phyloP scores from a whole-genome alignment of 2,113 vertebrate genomes.

The Gulo gulo region DNA sequence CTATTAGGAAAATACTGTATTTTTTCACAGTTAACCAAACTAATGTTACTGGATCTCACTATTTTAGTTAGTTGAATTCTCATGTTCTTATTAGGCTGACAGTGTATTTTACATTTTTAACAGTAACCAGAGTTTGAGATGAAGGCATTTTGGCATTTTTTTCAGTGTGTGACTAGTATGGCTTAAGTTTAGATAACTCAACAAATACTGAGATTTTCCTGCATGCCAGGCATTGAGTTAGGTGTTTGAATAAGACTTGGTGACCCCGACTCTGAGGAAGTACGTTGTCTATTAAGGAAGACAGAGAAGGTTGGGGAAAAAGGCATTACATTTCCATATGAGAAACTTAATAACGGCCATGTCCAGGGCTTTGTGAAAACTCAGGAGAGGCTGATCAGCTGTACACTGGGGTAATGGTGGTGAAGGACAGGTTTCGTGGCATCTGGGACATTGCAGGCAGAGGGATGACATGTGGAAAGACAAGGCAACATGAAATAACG shows the following conservation, averaged over 20 bases:
- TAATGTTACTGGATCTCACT: neutral
- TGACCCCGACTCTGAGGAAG: neutral
- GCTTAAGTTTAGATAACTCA: neutral
- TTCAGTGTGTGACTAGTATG: neutral
- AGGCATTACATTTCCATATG: neutral
- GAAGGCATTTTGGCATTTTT: neutral
- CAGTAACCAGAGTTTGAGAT: neutral
- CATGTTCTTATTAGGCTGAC: neutral
- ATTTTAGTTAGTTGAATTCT: neutral
- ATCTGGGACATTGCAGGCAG: neutral
- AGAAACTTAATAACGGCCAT: neutral
- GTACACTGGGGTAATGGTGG: neutral
- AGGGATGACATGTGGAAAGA: neutral
- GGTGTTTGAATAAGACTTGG: neutral
- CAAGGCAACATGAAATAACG: neutral
- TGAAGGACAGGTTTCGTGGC: neutral
- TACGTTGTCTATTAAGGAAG: neutral
- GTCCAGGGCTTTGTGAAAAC: neutral
- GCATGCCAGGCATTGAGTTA: neutral
- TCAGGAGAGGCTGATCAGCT: neutral
- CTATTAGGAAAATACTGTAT: neutral
- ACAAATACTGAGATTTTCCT: neutral
- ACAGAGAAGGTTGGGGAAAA: neutral
- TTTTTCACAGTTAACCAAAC: slow-evolving; percentile 12
- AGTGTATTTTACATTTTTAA: neutral